Conservation (phyloP, 2,113 vertebrate genomes). For the Meriones unguiculatus region DNA sequence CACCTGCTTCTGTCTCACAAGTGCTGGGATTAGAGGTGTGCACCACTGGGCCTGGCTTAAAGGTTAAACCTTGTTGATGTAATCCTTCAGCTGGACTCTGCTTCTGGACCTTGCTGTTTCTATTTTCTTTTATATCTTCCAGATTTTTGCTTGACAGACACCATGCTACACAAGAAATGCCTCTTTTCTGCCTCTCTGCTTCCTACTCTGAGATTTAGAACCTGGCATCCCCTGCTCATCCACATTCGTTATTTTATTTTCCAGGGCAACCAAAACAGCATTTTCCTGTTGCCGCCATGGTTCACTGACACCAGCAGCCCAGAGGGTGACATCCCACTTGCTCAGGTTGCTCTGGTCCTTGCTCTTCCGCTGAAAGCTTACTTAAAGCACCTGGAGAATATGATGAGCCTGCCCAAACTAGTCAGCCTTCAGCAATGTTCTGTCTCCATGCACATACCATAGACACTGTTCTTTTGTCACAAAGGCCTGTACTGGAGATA, state of each 20-base stretch:
- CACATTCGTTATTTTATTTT: not conserved
- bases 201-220: not conserved
- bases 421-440: not conserved
- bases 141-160: not conserved
- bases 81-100: conserved; percentile 35
- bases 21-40: not conserved
- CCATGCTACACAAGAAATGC: not conserved
- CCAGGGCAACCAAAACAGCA: not conserved
- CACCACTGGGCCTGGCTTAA: not conserved
- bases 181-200: not conserved
- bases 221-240: not conserved
- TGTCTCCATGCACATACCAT: not conserved
- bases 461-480: not conserved
- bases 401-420: not conserved
- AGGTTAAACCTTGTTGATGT: not conserved
- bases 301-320: not conserved
- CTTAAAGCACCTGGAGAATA: not conserved
- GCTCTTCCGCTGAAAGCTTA: not conserved
- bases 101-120: not conserved
- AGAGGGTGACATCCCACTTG: not conserved
- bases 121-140: no score
- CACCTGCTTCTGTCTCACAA: no score
- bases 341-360: not conserved
- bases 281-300: not conserved
- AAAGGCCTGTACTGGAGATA: not conserved